Conservation (phyloP, 1,140 invertebrate species). For the Pseudobourletiella spinata region DNA sequence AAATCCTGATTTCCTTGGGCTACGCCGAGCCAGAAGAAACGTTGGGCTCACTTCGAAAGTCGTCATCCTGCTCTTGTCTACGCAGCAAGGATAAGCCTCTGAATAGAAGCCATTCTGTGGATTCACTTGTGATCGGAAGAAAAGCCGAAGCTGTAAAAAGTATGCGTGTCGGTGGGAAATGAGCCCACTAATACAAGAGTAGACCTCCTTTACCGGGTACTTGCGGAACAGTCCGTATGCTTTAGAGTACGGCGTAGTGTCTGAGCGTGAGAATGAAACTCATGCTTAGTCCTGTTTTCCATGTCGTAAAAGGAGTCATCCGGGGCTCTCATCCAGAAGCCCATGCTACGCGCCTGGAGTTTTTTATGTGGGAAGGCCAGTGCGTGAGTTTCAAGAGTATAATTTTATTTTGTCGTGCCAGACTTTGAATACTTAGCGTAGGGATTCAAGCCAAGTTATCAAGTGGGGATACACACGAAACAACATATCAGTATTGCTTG, state of each 20-base stretch:
- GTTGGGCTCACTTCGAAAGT: neutral
- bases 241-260: neutral
- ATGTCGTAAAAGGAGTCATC: neutral
- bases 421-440: neutral
- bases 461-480: neutral
- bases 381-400: neutral
- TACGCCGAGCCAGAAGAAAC: slow-evolving; percentile 23
- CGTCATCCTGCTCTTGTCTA: slow-evolving; percentile 22
- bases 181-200: neutral
- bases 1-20: slow-evolving; percentile 40
- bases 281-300: neutral
- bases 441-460: neutral
- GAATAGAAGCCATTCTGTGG: slow-evolving; percentile 20
- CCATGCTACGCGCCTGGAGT: neutral
- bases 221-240: neutral
- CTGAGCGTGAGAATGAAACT: neutral
- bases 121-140: slow-evolving; percentile 19
- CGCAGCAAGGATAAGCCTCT: slow-evolving; percentile 10
- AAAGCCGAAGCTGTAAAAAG: slow-evolving; percentile 2
- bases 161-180: slow-evolving; percentile 4
- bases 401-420: neutral
- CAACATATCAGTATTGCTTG: slow-evolving; percentile 5
- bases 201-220: neutral
- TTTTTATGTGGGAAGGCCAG: neutral
- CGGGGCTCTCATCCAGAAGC: neutral